These are phyloP conservation scores for Pempheris klunzingeri DNA, from an alignment of 2,797 vertebrate species.

Conservation along the genomic window DNA sequence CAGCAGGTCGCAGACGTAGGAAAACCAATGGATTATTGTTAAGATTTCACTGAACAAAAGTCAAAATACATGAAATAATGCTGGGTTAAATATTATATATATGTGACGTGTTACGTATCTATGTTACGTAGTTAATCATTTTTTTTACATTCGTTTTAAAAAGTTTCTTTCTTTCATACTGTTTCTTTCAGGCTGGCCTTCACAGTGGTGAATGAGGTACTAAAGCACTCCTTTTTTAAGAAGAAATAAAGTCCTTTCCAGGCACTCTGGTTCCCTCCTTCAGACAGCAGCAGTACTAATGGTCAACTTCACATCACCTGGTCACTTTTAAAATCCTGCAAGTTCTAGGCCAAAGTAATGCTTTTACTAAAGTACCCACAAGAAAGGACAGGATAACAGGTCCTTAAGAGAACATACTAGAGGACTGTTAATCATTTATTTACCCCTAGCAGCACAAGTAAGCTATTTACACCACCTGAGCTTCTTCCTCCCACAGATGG, in stretches of 20 bases:
- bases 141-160: too few relatives aligned
- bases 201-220: neutral
- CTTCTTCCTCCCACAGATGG: constrained; percentile 20
- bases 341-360: constrained; percentile 7
- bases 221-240: neutral
- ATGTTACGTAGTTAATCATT: neutral
- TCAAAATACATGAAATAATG: neutral
- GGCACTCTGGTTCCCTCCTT: constrained; percentile 1
- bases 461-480: neutral
- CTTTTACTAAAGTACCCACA: neutral
- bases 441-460: neutral
- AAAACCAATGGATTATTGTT: constrained; percentile 6
- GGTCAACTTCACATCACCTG: constrained; percentile 22
- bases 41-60: neutral
- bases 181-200: neutral
- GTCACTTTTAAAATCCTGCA: constrained; percentile 7
- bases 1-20: constrained; percentile 7
- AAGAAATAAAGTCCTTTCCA: constrained; percentile 16
- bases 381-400: neutral
- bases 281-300: neutral
- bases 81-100: neutral
- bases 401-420: neutral
- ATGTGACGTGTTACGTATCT: too few relatives aligned
- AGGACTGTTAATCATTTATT: neutral
- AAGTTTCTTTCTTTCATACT: too few relatives aligned